Conservation (phyloP, 2,888 invertebrate species). For the Invenusta paracnida region DNA sequence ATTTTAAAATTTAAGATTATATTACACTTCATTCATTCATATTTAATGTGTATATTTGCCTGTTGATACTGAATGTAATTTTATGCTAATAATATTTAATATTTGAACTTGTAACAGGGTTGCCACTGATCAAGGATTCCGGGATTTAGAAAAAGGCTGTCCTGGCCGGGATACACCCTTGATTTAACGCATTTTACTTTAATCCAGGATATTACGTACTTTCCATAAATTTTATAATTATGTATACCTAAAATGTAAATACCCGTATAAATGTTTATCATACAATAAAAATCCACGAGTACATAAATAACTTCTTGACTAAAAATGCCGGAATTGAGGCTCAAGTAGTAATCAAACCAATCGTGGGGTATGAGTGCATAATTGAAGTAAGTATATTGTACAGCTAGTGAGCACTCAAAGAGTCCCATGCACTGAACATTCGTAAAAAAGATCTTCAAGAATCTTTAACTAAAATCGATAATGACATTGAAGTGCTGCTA, state of each 20-base stretch:
- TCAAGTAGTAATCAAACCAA: too few species aligned
- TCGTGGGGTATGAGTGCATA: too few species aligned
- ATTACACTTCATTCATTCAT: too few species aligned
- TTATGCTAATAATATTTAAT: too few species aligned
- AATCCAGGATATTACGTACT: constrained; percentile 14
- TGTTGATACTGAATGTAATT: too few species aligned
- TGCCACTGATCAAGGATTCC: constrained; percentile 14
- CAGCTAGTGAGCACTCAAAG: too few species aligned
- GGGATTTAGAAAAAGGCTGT: constrained; percentile 26
- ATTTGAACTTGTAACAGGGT: constrained; percentile 7
- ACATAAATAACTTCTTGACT: not conserved
- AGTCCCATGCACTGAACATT: constrained; percentile 11
- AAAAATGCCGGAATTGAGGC: not conserved
- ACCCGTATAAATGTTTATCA: not conserved
- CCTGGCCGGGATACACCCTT: constrained; percentile 12
- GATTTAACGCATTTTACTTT: constrained; percentile 18
- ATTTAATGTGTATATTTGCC: too few species aligned
- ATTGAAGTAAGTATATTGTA: too few species aligned
- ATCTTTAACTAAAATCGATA: constrained; percentile 19
- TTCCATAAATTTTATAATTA: constrained; percentile 29
- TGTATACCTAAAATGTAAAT: not conserved
- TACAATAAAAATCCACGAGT: not conserved
- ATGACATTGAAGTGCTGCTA: constrained; percentile 29
- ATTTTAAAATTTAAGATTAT: too few species aligned
- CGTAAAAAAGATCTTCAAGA: constrained; percentile 23